Evolutionary conservation across 2,113 vertebrate genomes (phyloP), one percentile per base, ranked within the genome.

Genomic region (Mesocricetus auratus): DNA sequence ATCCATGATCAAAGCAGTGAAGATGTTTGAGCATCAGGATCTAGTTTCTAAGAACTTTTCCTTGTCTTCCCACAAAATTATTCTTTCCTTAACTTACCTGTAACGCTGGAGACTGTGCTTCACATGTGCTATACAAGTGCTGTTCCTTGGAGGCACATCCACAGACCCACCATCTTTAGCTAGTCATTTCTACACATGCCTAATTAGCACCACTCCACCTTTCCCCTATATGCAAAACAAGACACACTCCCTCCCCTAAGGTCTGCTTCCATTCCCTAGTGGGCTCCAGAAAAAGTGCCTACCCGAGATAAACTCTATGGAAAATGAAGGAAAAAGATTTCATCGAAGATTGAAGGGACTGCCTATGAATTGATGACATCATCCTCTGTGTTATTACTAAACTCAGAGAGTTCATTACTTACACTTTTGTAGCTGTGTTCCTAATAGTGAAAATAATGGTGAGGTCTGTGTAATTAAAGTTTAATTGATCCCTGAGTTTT

Each of bases 401-500:
- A 69, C 92, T 90, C 81, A 50, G 42, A 68, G 11, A 50, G 22
- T 86, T n/a, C 21, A 22, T 87, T 74, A 53, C 36, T 89, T 90
- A 68, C 1, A 36, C 22, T 88, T 64, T 82, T 79, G 36, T 5
- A 88, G 47, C 12, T 94, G 10, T 92, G 58, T 22, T 90, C 45
- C 53, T 91, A 86, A 77, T 47, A 91, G 45, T 82, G 45, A 60
- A 90, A 94, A 88, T 66, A 77, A 74, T 60, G 42, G 33, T 77
- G 19, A 92, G 68, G 21, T 71, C 85, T 75, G n/a, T 56, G 7
- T 83, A 62, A 77, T 19, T 82, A 79, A 83, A 93, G 36, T 86
- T 96, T 62, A 92, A 73, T 36, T 82, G 47, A 60, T 11, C 8
- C 26, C 33, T 91, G 87, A 83, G 33, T 89, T 94, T 78, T 83